These are phyloP conservation scores for Anableps anableps DNA, from an alignment of 2,797 vertebrate species.

Conservation along the genomic window DNA sequence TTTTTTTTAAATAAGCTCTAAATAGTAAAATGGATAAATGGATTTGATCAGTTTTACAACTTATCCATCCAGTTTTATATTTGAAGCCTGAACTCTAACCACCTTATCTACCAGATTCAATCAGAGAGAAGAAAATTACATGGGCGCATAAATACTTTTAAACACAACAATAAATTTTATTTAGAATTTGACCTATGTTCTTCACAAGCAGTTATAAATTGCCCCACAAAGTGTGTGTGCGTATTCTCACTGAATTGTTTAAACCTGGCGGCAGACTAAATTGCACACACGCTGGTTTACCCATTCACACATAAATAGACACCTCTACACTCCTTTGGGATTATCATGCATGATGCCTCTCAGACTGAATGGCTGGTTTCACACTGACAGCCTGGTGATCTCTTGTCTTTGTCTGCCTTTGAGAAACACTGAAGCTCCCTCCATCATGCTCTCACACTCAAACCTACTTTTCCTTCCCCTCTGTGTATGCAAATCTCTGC, in stretches of 20 bases:
- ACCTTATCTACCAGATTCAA: conserved; percentile 25
- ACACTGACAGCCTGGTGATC: conserved; percentile 70
- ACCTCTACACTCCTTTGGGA: conserved; percentile 57
- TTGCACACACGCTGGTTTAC: conserved; percentile 31
- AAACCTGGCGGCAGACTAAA: conserved; percentile 43
- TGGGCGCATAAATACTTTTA: neutral
- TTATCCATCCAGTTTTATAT: neutral
- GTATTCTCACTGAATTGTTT: conserved; percentile 45
- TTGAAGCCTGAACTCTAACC: neutral
- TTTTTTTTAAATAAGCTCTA: too few species aligned
- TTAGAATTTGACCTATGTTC: conserved; percentile 34
- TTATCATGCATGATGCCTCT: conserved; percentile 71
- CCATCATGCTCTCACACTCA: conserved; percentile 41
- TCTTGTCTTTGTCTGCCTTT: conserved; percentile 65
- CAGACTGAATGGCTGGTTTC: conserved; percentile 74
- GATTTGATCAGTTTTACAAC: too few species aligned
- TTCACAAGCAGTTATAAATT: conserved; percentile 29
- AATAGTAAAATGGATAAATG: too few species aligned
- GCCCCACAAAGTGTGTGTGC: conserved; percentile 18
- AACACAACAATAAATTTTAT: conserved; percentile 19
- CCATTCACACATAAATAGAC: conserved; percentile 28
- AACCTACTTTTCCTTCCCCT: conserved; percentile 32
- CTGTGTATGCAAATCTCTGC: conserved; percentile 66
- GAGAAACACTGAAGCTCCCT: conserved; percentile 49
- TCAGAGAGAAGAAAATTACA: conserved; percentile 9